These are phyloP conservation scores for Diadumene lineata DNA, from an alignment of 92 coral and sea anemone species.

Conservation along the genomic window DNA sequence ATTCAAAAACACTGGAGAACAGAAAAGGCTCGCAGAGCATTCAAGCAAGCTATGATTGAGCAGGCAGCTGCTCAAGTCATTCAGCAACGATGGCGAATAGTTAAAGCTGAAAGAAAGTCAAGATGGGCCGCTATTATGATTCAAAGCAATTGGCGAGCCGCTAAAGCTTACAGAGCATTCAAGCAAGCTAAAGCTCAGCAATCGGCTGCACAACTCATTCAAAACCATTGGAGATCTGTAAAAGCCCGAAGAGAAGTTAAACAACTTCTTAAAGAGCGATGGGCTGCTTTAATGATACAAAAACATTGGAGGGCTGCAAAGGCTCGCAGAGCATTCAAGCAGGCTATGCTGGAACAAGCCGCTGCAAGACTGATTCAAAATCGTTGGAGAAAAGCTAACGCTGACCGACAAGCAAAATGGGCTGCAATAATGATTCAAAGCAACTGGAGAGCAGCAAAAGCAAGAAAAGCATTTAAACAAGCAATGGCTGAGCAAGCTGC, in stretches of 20 bases:
- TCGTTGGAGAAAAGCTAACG: neutral
- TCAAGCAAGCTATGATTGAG: neutral
- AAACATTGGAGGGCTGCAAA: neutral
- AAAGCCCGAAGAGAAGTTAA: neutral
- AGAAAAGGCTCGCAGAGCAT: neutral
- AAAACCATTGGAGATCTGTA: neutral
- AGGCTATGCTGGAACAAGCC: neutral
- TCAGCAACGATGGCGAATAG: neutral
- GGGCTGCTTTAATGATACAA: neutral
- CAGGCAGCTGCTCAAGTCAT: neutral
- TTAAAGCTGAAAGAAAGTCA: neutral
- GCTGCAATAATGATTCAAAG: slow-evolving; percentile 11
- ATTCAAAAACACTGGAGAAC: slow-evolving; percentile 1
- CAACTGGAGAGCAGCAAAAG: slow-evolving; percentile 3
- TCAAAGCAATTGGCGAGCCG: neutral
- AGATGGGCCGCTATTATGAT: neutral
- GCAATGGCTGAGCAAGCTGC: neutral
- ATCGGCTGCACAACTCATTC: neutral
- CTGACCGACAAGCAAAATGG: neutral
- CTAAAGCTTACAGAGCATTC: neutral
- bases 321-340: neutral
- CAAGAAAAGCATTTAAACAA: neutral
- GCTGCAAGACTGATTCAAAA: slow-evolving; percentile 1
- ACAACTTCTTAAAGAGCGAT: too few relatives aligned
- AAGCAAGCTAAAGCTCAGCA: neutral